These are phyloP conservation scores for Drosophila pectinifera DNA, from an alignment of 1,140 invertebrate genomes.

Conservation along the genomic window DNA sequence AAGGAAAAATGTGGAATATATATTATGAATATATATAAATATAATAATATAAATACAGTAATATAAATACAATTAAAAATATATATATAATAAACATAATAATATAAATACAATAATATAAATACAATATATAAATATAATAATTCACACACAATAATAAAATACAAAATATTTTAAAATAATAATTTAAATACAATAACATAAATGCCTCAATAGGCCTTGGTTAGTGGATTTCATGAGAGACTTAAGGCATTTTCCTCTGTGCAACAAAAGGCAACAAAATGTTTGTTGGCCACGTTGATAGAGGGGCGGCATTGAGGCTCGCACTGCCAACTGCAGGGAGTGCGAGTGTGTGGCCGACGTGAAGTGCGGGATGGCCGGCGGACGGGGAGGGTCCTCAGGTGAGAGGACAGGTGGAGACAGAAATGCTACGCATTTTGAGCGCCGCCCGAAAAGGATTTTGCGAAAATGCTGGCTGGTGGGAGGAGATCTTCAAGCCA, in stretches of 20 bases:
- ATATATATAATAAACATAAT: too few relatives aligned
- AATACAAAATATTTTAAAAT: too few relatives aligned
- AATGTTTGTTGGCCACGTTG: conserved; percentile 34
- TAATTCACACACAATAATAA: too few relatives aligned
- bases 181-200: too few relatives aligned
- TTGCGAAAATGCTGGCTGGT: background rate
- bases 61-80: too few relatives aligned
- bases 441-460: conserved; percentile 23
- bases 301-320: conserved; percentile 15
- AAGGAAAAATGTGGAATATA: too few relatives aligned
- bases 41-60: too few relatives aligned
- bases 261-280: conserved; percentile 40
- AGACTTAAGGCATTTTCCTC: background rate
- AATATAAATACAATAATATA: too few relatives aligned
- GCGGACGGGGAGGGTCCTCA: background rate
- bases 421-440: conserved; percentile 30
- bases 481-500: background rate
- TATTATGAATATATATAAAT: too few relatives aligned
- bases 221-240: too few relatives aligned
- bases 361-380: conserved; percentile 4
- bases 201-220: background rate
- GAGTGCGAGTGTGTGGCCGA: conserved; percentile 13
- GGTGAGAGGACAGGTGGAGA: conserved; percentile 19
- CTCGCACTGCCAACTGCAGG: conserved; percentile 16
- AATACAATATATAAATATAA: too few relatives aligned